Evolutionary conservation across 2,113 vertebrate species (phyloP), one percentile per base, ranked within the genome.

Genomic region (Oostethus manadensis): DNA sequence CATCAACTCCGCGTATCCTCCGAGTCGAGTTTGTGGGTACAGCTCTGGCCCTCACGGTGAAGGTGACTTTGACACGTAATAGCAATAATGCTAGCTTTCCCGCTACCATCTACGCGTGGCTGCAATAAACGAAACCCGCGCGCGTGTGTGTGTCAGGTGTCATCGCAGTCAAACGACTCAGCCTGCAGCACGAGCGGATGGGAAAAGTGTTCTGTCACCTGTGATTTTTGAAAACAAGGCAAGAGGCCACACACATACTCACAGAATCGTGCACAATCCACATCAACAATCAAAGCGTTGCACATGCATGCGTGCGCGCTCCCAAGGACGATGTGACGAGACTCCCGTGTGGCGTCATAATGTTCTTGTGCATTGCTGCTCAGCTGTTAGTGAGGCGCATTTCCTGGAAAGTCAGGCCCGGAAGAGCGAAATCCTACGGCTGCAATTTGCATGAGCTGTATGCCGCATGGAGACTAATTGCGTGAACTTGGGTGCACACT

Each of bases 201-300:
- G 66, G 71, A 73, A 92, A 91, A 91, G 89, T 89, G 90, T 84
- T 81, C 91, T 92, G 88, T 93, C 92, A 89, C 82, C 82, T 86
- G 80, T 90, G 90, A 91, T 93, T 90, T 20, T 89, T 88, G 86
- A 78, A 83, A 80, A 79, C 77, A 70, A 70, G 84, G 69, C 72
- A 76, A 84, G 77, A 87, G 84, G 71, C 77, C 62, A 74, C 78
- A 61, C 68, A 61, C 17, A 56, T 60, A 40, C 60, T 10, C 29
- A 51, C 21, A 54, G 56, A 47, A 47, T 8, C 0, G 7, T 13
- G 20, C 56, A 50, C 29, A 49, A 67, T 48, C 65, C 46, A 43
- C 58, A 38, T 46, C 47, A 54, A 62, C 49, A 26, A 53, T 62
- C 64, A 68, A 58, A 56, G 46, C 14, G 51, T 26, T 49, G 54